Base-by-base conservation (phyloP, 2,113 vertebrate species). In the Sigmodon hispidus region DNA sequence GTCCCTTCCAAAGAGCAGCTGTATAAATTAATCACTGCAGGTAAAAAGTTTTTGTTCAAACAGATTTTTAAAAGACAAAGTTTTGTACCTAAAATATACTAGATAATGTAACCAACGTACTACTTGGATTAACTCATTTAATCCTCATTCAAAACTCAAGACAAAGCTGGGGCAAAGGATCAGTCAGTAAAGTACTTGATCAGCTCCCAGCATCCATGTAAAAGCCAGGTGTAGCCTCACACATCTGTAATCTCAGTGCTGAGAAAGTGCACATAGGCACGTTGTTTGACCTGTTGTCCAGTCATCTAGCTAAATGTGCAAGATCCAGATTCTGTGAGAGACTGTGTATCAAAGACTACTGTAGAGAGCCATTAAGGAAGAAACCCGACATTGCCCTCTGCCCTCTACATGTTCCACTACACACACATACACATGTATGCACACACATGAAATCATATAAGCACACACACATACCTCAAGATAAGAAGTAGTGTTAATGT, bases 51-150 rank as follows among this genome's bases (percentile, higher is more conserved):
- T 83, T 87, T 93, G 48, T 31, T 29, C 59, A 83, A 70, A 48
- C 65, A 67, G 52, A 31, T 48, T 50, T 85, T 48, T 34, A 29
- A 83, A 83, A 83, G 24, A 34, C 65, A 59, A 52, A 36, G n/a
- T 87, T 73, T 73, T 61, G 13, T 83, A 22, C 4, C 61, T 95
- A 84, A 89, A 94, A 86, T 72, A 67, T n/a, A 89, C 50, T 34
- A 86, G 36, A 45, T 84, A 85, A 12, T 59, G 19, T 76, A 63
- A 36, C 45, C 45, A 80, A 76, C 31, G 55, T 22, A 17, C 12
- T 72, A 45, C 11, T 63, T 67, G 15, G 2, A 61, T 79, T 84
- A 79, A 73, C 24, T 63, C 34, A 22, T 65, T 85, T 69, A 40
- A 92, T 40, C 24, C 15, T 80, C 31, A 67, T 88, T 93, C n/a